Percentiles rank a stretch among this genome's conserved stretches.
Evolutionary conservation across 2,888 invertebrate species (phyloP).

Genomic region (Agrotis ipsilon): DNA sequence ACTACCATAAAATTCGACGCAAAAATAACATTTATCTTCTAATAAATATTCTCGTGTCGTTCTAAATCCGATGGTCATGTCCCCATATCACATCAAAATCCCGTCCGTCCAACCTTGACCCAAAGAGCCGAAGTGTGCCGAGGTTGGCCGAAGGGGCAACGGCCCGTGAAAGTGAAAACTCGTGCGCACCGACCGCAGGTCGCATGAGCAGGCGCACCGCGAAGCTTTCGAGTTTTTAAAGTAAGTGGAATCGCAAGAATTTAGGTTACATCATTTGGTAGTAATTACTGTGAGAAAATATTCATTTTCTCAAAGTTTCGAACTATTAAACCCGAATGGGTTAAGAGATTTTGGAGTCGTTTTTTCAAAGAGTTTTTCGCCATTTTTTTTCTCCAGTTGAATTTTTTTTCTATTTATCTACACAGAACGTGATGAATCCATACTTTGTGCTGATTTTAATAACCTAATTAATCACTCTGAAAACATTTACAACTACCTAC

Average conservation of each 20-base stretch:
- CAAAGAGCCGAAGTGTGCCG: slow-evolving; percentile 75
- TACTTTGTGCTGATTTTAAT: background rate
- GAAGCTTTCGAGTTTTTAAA: slow-evolving; percentile 72
- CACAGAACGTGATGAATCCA: background rate
- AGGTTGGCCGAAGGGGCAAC: slow-evolving; percentile 77
- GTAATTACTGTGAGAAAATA: slow-evolving; percentile 6
- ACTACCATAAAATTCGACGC: no score
- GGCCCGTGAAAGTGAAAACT: slow-evolving; percentile 85
- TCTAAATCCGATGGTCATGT: slow-evolving; percentile 49
- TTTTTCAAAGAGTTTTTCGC: background rate
- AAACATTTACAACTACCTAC: background rate
- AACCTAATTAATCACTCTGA: background rate
- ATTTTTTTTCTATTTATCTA: no score
- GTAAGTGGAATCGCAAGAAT: slow-evolving; percentile 55
- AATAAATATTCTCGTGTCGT: slow-evolving; percentile 33
- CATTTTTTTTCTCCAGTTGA: background rate
- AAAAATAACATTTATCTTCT: background rate
- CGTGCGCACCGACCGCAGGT: slow-evolving; percentile 71
- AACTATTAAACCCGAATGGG: no score
- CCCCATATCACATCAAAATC: slow-evolving; percentile 51
- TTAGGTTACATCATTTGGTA: slow-evolving; percentile 62
- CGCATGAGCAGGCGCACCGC: slow-evolving; percentile 61
- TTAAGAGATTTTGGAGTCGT: slow-evolving; percentile 18
- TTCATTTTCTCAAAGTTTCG: no score
- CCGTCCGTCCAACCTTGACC: slow-evolving; percentile 77